Evolutionary conservation across 2,888 invertebrate genomes (phyloP).

Genomic region (Bedellia somnulentella): DNA sequence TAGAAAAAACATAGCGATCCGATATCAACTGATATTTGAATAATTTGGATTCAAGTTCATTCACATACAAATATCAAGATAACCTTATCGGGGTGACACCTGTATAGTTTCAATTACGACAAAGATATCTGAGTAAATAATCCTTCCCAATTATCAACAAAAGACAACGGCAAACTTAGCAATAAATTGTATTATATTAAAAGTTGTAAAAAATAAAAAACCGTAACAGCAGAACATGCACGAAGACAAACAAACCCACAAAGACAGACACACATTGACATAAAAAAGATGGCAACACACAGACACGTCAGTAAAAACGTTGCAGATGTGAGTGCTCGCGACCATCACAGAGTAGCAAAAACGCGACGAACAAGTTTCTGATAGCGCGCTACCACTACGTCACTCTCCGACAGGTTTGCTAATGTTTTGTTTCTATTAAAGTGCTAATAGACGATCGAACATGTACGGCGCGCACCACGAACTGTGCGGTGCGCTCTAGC

Average conservation of each 20-base stretch:
- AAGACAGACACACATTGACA: conserved; percentile 20
- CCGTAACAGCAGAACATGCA: conserved; percentile 21
- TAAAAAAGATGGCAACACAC: conserved; percentile 24
- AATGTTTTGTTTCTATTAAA: no score
- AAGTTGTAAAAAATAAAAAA: conserved; percentile 21
- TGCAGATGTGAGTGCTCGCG: conserved; percentile 42
- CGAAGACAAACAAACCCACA: conserved; percentile 20
- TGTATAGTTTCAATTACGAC: no score
- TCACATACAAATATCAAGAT: conserved; percentile 1
- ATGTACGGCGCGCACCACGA: no score
- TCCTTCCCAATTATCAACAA: no score
- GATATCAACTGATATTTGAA: no score
- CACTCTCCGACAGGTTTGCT: conserved; percentile 14
- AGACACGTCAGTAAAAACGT: conserved; percentile 27
- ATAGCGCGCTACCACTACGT: conserved; percentile 18
- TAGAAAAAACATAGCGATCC: no score
- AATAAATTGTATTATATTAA: conserved; percentile 22
- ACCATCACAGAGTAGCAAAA: conserved; percentile 43
- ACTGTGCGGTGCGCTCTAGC: no score
- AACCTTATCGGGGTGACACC: no score
- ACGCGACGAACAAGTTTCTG: conserved; percentile 22
- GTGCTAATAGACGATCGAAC: no score
- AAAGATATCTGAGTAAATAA: no score
- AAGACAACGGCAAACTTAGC: no score
- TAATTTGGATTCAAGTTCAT: conserved; percentile 2